Percentiles rank a stretch among this genome's conserved stretches.
Conservation (phyloP, 1,140 invertebrate species). For the Archegozetes longisetosus region DNA sequence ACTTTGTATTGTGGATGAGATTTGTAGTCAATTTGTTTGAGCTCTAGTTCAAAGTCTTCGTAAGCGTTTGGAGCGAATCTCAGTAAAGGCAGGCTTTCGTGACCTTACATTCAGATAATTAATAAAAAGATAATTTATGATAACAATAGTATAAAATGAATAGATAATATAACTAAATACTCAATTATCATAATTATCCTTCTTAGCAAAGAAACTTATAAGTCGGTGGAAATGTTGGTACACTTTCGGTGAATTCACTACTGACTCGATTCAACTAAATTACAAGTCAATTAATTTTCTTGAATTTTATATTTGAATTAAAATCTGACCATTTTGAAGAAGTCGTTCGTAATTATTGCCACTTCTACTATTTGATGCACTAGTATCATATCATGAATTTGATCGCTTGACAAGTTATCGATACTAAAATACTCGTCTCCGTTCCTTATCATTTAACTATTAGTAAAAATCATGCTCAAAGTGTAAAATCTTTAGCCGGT, state of each 20-base stretch:
- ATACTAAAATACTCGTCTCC: constrained; percentile 86
- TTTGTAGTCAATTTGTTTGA: constrained; percentile 45
- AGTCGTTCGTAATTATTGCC: background rate
- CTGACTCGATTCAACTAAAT: constrained; percentile 42
- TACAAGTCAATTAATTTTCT: constrained; percentile 3
- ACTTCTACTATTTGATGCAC: background rate
- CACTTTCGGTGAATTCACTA: constrained; percentile 51
- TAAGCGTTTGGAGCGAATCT: constrained; percentile 58
- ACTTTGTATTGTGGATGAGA: constrained; percentile 45
- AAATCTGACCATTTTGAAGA: constrained; percentile 48
- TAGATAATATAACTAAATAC: constrained; percentile 23
- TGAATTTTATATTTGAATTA: background rate
- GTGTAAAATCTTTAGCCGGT: too few relatives aligned
- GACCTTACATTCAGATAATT: constrained; percentile 38
- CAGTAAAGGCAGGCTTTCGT: constrained; percentile 63
- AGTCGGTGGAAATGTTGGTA: constrained; percentile 66
- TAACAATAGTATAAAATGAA: background rate
- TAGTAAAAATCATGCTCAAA: too few relatives aligned
- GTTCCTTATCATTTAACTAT: constrained; percentile 82
- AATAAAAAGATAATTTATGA: background rate
- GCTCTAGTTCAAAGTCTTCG: constrained; percentile 49
- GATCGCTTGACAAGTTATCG: constrained; percentile 40
- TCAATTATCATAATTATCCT: constrained; percentile 61
- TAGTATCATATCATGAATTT: constrained; percentile 25
- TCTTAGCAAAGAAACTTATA: constrained; percentile 63